These are phyloP conservation scores for Melinaea menophilus DNA, from an alignment of 2,888 invertebrate genomes.

Conservation along the genomic window DNA sequence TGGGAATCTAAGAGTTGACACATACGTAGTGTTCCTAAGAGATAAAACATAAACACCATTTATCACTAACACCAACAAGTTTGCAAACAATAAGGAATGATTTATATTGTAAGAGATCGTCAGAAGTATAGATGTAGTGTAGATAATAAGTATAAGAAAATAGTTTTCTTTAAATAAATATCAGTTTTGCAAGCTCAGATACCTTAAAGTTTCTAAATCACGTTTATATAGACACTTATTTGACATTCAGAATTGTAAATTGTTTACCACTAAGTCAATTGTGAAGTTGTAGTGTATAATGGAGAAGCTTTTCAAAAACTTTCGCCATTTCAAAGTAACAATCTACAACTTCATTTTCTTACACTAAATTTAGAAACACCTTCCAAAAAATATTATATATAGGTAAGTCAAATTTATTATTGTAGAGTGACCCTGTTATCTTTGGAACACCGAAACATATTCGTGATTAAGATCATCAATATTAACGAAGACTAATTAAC, in stretches of 20 bases:
- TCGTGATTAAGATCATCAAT: slow-evolving; percentile 5
- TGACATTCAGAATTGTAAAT: slow-evolving; percentile 5
- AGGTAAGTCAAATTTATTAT: neutral
- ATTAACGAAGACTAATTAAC: slow-evolving; percentile 3
- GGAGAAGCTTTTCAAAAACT: slow-evolving; percentile 5
- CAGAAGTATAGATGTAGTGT: slow-evolving; percentile 6
- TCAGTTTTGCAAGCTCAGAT: slow-evolving; percentile 6
- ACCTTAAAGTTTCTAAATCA: neutral
- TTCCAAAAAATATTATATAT: neutral
- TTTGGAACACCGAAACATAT: slow-evolving; percentile 2
- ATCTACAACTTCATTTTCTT: neutral
- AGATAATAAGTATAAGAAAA: slow-evolving; percentile 8
- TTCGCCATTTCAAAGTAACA: neutral
- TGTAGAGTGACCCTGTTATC: slow-evolving; percentile 4
- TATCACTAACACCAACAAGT: slow-evolving; percentile 6
- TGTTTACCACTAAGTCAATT: neutral
- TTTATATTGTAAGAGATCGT: slow-evolving; percentile 19
- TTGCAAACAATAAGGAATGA: slow-evolving; percentile 17
- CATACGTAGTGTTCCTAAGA: slow-evolving; percentile 4
- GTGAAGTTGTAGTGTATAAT: neutral
- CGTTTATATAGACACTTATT: slow-evolving; percentile 6
- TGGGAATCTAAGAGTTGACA: slow-evolving; percentile 6
- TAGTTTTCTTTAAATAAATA: slow-evolving; percentile 8
- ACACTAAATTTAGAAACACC: slow-evolving; percentile 1
- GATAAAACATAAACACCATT: slow-evolving; percentile 5